A percentile compares a stretch with the other conserved stretches of the same genome.
Evolutionary conservation across 2,888 invertebrate genomes (phyloP).

Genomic region (Crossocerus cetratus): DNA sequence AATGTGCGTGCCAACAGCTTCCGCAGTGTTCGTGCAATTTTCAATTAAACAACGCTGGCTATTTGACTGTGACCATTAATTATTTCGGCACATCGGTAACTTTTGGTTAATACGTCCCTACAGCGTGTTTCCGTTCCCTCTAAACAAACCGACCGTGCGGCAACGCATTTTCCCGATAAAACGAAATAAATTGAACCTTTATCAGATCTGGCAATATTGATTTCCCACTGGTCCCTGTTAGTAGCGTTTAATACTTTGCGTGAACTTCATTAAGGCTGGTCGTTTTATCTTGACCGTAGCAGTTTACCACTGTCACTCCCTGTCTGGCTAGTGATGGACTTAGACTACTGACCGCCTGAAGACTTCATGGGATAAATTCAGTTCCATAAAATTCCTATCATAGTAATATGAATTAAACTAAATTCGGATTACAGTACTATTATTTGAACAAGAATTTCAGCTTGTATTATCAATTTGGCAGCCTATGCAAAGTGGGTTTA

Average conservation of each 20-base stretch:
- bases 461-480: no score
- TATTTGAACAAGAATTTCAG: no score
- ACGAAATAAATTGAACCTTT: conserved; percentile 8
- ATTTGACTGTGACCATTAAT: conserved; percentile 31
- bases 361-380: no score
- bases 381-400: no score
- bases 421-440: no score
- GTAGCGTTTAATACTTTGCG: conserved; percentile 14
- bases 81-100: conserved; percentile 33
- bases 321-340: conserved; percentile 10
- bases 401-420: no score
- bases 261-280: conserved; percentile 34
- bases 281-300: background rate
- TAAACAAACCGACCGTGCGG: conserved; percentile 16
- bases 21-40: conserved; percentile 12
- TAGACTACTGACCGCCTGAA: conserved; percentile 3
- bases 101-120: conserved; percentile 11
- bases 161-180: conserved; percentile 31
- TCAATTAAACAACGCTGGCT: conserved; percentile 25
- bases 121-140: background rate
- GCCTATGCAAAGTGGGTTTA: no score
- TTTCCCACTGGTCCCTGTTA: background rate
- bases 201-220: conserved; percentile 22
- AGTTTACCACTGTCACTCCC: background rate
- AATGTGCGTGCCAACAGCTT: no score